Evolutionary conservation across 1,140 invertebrate genomes (phyloP).

Genomic region (Meloidogyne exigua): DNA sequence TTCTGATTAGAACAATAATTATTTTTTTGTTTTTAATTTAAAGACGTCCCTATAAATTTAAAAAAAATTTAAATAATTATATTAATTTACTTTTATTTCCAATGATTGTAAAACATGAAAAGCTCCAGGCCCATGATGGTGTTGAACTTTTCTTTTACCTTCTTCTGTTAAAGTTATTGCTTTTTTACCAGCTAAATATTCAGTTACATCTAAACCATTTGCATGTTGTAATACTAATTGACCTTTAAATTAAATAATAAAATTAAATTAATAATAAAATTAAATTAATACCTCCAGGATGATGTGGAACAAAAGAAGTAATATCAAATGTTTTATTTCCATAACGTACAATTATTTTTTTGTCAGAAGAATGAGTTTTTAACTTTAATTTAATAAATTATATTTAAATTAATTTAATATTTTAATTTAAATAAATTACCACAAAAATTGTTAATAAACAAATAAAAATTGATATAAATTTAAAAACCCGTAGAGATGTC

Average conservation of each 20-base stretch:
- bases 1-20: not conserved
- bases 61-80: not conserved
- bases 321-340: conserved; percentile 19
- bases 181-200: conserved; percentile 17
- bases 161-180: not conserved
- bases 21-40: not conserved
- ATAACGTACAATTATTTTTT: conserved; percentile 14
- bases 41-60: not conserved
- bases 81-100: conserved; percentile 1
- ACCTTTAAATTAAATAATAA: not conserved
- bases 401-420: not conserved
- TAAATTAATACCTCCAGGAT: conserved; percentile 8
- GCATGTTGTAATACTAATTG: not conserved
- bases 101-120: not conserved
- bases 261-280: not conserved
- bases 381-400: not conserved
- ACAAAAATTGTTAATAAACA: not conserved
- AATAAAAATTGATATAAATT: not conserved
- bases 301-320: conserved; percentile 18
- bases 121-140: not conserved
- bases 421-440: not conserved
- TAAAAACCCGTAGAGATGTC: not conserved
- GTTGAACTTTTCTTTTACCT: not conserved
- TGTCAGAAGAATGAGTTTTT: not conserved
- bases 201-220: conserved; percentile 14